Evolutionary conservation across 2,797 vertebrate species (phyloP).

Genomic region (Typhlichthys eigenmanni): DNA sequence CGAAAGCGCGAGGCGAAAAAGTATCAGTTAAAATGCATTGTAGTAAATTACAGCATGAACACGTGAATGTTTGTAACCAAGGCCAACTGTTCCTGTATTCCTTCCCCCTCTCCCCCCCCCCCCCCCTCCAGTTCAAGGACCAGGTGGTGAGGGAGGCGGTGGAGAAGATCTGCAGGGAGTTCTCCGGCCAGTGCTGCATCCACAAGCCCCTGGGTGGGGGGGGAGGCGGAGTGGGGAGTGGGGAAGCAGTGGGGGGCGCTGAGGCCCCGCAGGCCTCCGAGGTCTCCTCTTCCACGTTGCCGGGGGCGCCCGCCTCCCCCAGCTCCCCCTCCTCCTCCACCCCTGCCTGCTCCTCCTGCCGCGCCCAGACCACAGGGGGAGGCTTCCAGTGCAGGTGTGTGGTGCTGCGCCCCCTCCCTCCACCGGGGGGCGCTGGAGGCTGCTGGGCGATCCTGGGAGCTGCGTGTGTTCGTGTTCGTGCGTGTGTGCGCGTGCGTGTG

Average conservation of each 20-base stretch:
- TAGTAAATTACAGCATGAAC: too few relatives aligned
- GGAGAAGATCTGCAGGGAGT: constrained; percentile 90
- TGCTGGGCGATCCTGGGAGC: constrained; percentile 14
- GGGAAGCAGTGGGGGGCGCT: neutral
- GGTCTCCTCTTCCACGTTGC: constrained; percentile 67
- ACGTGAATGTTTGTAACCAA: too few relatives aligned
- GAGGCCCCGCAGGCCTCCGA: constrained; percentile 65
- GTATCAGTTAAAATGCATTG: too few relatives aligned
- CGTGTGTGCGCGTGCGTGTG: too few relatives aligned
- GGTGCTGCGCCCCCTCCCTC: constrained; percentile 33
- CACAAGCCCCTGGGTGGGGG: constrained; percentile 75
- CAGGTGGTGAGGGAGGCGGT: constrained; percentile 93
- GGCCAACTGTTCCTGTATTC: too few relatives aligned
- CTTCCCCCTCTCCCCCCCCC: too few relatives aligned
- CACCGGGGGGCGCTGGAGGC: constrained; percentile 6
- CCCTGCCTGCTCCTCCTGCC: constrained; percentile 86
- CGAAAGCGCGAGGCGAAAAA: too few relatives aligned
- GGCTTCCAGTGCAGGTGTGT: constrained; percentile 94
- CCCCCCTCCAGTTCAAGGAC: constrained; percentile 85
- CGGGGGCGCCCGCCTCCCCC: constrained; percentile 78
- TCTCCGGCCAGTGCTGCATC: constrained; percentile 87
- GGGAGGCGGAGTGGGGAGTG: constrained; percentile 17
- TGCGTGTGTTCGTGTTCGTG: too few relatives aligned
- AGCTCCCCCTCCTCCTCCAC: constrained; percentile 86
- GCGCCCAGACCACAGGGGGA: constrained; percentile 83